These are phyloP conservation scores for Octonoba sinensis DNA, from an alignment of 2,888 invertebrate genomes.

Conservation along the genomic window DNA sequence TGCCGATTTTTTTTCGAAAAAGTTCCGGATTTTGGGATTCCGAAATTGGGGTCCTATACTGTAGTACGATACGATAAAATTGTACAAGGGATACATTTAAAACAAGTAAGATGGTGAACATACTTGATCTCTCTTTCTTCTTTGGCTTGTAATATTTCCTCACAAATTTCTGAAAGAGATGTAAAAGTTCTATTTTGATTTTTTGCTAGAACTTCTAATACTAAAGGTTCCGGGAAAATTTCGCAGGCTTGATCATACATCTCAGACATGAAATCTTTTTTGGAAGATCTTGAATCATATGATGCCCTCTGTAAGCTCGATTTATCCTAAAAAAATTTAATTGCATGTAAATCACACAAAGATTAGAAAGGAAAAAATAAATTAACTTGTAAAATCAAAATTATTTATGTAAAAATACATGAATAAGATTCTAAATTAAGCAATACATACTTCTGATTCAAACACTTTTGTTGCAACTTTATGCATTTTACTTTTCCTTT, in stretches of 20 bases:
- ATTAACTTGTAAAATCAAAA: neutral
- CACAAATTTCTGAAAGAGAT: slow-evolving; percentile 28
- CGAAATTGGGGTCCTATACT: no score
- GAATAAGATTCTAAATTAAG: neutral
- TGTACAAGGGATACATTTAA: no score
- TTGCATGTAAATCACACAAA: neutral
- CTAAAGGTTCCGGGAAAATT: slow-evolving; percentile 34
- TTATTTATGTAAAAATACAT: neutral
- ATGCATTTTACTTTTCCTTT: neutral
- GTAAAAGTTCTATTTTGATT: neutral
- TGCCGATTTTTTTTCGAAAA: no score
- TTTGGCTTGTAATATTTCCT: slow-evolving; percentile 22
- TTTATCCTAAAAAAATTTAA: no score
- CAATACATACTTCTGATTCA: neutral
- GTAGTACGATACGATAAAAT: no score
- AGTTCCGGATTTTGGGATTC: no score
- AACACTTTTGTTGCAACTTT: no score
- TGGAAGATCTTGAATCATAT: neutral
- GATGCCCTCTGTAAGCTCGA: neutral
- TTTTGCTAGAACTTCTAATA: slow-evolving; percentile 12
- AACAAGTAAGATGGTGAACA: neutral
- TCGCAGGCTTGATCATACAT: slow-evolving; percentile 26
- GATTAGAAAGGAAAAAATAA: neutral
- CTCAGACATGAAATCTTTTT: slow-evolving; percentile 5
- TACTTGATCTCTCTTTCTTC: neutral